Conservation (phyloP, 2,113 vertebrate species). For the Phodopus roborovskii region DNA sequence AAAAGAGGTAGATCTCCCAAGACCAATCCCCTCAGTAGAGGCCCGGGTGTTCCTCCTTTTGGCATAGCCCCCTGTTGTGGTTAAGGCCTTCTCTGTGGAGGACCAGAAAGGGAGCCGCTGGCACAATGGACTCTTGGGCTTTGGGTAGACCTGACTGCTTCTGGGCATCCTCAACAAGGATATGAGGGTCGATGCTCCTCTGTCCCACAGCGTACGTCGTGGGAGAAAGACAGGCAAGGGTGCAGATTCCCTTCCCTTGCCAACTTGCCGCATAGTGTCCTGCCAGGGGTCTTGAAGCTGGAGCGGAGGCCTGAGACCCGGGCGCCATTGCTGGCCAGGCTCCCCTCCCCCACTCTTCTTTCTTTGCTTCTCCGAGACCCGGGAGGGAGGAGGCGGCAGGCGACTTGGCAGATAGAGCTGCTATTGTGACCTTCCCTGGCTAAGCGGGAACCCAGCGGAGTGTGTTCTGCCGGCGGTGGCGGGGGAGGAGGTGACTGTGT, state of each 20-base stretch:
- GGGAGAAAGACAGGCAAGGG: not conserved
- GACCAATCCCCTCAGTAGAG: not conserved
- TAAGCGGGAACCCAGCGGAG: constrained; percentile 64
- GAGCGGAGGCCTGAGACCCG: not conserved
- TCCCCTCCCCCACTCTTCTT: constrained; percentile 72
- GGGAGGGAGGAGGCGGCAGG: constrained; percentile 66
- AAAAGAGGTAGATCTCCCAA: not conserved
- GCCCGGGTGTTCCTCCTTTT: not conserved
- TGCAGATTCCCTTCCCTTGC: not conserved
- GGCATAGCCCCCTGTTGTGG: not conserved
- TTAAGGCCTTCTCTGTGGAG: not conserved
- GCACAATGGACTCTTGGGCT: constrained; percentile 48
- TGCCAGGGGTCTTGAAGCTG: not conserved
- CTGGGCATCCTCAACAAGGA: not conserved
- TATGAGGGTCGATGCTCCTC: not conserved
- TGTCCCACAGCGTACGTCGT: not conserved
- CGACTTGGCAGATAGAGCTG: constrained; percentile 63
- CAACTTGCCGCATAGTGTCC: not conserved
- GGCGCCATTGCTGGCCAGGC: not conserved
- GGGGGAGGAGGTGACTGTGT: constrained; percentile 51
- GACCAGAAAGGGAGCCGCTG: not conserved
- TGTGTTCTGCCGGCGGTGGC: constrained; percentile 33
- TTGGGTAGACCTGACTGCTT: not conserved
- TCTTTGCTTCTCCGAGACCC: constrained; percentile 37
- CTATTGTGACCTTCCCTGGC: constrained; percentile 78